Evolutionary conservation across 2,797 vertebrate species (phyloP).

Genomic region (Scyliorhinus canicula): DNA sequence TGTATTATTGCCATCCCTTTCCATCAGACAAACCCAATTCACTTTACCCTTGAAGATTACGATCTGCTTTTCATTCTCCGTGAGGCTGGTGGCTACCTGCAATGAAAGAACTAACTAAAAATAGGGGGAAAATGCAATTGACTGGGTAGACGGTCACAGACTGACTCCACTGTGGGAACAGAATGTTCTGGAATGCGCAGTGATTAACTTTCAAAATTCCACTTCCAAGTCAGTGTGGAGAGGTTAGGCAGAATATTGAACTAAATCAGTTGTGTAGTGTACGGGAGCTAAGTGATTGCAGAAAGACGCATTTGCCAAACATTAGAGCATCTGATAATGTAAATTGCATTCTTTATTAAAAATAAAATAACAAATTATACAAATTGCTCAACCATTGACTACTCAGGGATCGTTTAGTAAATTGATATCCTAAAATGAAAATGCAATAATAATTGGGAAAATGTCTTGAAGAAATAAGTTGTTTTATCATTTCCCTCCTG

Average conservation of each 20-base stretch:
- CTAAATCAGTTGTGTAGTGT: background rate
- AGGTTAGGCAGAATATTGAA: background rate
- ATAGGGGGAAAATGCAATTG: background rate
- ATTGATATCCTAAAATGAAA: background rate
- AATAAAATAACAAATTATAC: background rate
- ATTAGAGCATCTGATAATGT: background rate
- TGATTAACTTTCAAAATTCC: background rate
- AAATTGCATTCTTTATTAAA: background rate
- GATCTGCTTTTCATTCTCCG: background rate
- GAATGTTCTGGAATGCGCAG: no score
- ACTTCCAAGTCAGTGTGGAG: background rate
- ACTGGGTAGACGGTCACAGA: background rate
- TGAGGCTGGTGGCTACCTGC: background rate
- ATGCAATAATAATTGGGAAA: slow-evolving; percentile 3
- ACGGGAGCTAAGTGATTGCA: background rate
- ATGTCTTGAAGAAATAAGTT: background rate
- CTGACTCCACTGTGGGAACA: background rate
- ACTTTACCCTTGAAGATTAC: background rate
- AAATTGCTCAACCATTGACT: background rate
- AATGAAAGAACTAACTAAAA: background rate
- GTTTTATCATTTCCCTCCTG: slow-evolving; percentile 12
- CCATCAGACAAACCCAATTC: background rate
- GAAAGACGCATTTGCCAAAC: background rate
- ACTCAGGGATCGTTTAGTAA: background rate
- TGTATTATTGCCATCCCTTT: background rate